Conservation (phyloP, 1,140 invertebrate genomes). For the Pseudobourletiella spinata region DNA sequence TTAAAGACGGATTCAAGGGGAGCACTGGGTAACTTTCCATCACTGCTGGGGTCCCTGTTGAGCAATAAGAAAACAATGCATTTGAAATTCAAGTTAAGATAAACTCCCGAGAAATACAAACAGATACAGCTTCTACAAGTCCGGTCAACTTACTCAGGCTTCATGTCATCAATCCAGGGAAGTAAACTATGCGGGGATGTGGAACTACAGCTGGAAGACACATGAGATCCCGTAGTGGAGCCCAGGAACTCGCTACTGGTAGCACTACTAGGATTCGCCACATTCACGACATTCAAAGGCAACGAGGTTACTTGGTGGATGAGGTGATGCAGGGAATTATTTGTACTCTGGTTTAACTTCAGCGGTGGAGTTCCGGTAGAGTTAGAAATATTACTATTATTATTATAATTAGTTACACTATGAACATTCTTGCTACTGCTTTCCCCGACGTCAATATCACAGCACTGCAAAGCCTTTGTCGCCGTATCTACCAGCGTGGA, state of each 20-base stretch:
- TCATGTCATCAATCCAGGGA: constrained; percentile 15
- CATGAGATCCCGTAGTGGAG: neutral
- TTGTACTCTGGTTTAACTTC: constrained; percentile 6
- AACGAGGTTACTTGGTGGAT: no score
- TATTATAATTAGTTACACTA: no score
- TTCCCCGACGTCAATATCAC: constrained; percentile 12
- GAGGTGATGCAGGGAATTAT: neutral
- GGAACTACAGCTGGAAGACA: constrained; percentile 13
- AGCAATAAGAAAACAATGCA: neutral
- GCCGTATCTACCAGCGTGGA: constrained; percentile 21
- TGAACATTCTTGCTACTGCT: neutral
- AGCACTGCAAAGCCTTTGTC: constrained; percentile 20
- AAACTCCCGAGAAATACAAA: constrained; percentile 1
- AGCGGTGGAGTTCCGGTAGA: neutral
- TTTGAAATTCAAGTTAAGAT: neutral
- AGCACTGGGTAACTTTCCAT: neutral
- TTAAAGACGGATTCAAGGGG: constrained; percentile 38
- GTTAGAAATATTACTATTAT: no score
- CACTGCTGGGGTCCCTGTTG: neutral
- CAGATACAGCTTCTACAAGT: neutral
- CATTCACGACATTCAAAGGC: neutral
- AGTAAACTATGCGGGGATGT: constrained; percentile 13
- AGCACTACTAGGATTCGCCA: neutral
- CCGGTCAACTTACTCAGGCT: constrained; percentile 18
- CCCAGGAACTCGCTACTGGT: neutral